Evolutionary conservation across 92 coral and sea anemone genomes (phyloP).

Genomic region (Phenganax marumi): DNA sequence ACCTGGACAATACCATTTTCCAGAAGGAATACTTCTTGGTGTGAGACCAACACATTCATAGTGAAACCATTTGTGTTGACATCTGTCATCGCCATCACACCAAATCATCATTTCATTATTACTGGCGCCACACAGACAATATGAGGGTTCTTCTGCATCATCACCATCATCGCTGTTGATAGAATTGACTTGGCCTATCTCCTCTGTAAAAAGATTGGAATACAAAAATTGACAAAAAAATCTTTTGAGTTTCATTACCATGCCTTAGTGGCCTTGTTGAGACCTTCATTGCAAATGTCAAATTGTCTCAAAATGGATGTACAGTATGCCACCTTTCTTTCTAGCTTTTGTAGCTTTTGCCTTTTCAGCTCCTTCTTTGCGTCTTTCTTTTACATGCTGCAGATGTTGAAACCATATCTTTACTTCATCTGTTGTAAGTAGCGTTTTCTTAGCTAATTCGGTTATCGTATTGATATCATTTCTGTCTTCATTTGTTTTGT

Average conservation of each 20-base stretch:
- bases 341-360: slow-evolving; percentile 57
- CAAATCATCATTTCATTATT: slow-evolving; percentile 58
- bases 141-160: slow-evolving; percentile 48
- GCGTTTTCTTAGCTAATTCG: slow-evolving; percentile 48
- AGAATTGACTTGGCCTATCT: too few relatives aligned
- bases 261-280: too few relatives aligned
- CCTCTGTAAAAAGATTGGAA: neutral
- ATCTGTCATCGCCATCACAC: slow-evolving; percentile 52
- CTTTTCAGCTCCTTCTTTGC: slow-evolving; percentile 53
- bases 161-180: slow-evolving; percentile 25
- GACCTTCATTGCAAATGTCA: too few relatives aligned
- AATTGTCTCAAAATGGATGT: too few relatives aligned
- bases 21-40: slow-evolving; percentile 51
- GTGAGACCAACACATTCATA: slow-evolving; percentile 61
- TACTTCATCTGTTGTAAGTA: slow-evolving; percentile 47
- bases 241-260: slow-evolving; percentile 4
- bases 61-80: slow-evolving; percentile 57
- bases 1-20: slow-evolving; percentile 65
- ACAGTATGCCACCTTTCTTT: slow-evolving; percentile 42
- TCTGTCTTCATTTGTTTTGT: slow-evolving; percentile 34
- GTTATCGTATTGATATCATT: slow-evolving; percentile 25
- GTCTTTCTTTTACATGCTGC: slow-evolving; percentile 47
- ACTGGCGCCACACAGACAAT: slow-evolving; percentile 52
- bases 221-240: slow-evolving; percentile 8
- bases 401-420: slow-evolving; percentile 54